Conservation (phyloP, 1,140 invertebrate species). For the Scaptomyza montana region DNA sequence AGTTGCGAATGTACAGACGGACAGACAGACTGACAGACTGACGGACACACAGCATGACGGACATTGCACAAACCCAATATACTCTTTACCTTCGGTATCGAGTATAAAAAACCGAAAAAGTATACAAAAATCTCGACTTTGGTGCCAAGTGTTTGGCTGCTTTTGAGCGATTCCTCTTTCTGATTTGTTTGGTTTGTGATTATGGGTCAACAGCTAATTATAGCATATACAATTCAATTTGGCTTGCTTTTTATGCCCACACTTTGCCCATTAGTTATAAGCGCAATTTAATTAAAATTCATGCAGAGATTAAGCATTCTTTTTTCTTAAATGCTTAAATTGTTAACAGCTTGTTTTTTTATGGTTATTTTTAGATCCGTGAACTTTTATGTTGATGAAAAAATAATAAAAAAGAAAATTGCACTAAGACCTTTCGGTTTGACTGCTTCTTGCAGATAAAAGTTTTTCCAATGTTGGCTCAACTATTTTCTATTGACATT, state of each 20-base stretch:
- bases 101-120: neutral
- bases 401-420: slow-evolving; percentile 28
- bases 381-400: slow-evolving; percentile 24
- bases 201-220: slow-evolving; percentile 56
- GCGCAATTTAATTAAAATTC: slow-evolving; percentile 75
- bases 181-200: slow-evolving; percentile 12
- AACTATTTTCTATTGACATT: neutral
- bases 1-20: too few species aligned
- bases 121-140: slow-evolving; percentile 8
- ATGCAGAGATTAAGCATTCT: slow-evolving; percentile 1
- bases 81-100: too few species aligned
- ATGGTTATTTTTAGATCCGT: slow-evolving; percentile 31
- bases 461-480: slow-evolving; percentile 32
- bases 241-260: neutral
- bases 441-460: slow-evolving; percentile 54
- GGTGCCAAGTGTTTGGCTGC: slow-evolving; percentile 13
- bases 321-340: neutral
- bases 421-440: slow-evolving; percentile 47
- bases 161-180: slow-evolving; percentile 13
- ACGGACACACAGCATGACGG: too few species aligned
- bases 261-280: slow-evolving; percentile 37
- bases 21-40: too few species aligned
- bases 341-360: neutral
- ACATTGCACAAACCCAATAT: too few species aligned
- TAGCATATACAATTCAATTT: slow-evolving; percentile 62